Evolutionary conservation across 2,113 vertebrate genomes (phyloP).

Genomic region (Mormyrus iriodes): DNA sequence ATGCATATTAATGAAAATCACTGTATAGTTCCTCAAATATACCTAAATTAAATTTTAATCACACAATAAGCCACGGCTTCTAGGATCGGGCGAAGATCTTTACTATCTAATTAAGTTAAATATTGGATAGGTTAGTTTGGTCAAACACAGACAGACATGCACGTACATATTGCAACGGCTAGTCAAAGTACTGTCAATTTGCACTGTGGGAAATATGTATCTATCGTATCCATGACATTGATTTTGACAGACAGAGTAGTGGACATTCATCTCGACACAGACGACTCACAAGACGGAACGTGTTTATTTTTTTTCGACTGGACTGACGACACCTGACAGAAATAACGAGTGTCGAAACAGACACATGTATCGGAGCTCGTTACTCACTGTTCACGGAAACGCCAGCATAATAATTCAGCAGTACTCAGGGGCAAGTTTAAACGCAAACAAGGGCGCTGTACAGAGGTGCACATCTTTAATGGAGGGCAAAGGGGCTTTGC

Average conservation of each 20-base stretch:
- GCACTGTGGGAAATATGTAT: not conserved
- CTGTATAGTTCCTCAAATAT: not conserved
- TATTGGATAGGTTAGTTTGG: not conserved
- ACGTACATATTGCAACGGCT: not conserved
- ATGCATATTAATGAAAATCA: not conserved
- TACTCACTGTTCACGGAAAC: constrained; percentile 26
- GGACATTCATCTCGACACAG: not conserved
- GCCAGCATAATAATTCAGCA: constrained; percentile 4
- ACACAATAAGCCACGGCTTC: constrained; percentile 5
- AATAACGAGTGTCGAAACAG: constrained; percentile 1
- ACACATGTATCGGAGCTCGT: constrained; percentile 1
- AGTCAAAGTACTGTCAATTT: not conserved
- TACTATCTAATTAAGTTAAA: not conserved
- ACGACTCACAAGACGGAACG: not conserved
- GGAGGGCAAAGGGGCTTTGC: not conserved
- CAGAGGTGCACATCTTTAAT: not conserved
- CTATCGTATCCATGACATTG: not conserved
- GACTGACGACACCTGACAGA: constrained; percentile 17
- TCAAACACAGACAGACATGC: not conserved
- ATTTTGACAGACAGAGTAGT: not conserved
- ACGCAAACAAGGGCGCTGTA: not conserved
- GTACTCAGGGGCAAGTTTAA: not conserved
- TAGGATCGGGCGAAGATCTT: not conserved
- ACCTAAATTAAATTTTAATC: constrained; percentile 11
- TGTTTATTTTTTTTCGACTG: not conserved